These are phyloP conservation scores for Cinara cedri DNA, from an alignment of 2,888 invertebrate genomes.

Conservation along the genomic window DNA sequence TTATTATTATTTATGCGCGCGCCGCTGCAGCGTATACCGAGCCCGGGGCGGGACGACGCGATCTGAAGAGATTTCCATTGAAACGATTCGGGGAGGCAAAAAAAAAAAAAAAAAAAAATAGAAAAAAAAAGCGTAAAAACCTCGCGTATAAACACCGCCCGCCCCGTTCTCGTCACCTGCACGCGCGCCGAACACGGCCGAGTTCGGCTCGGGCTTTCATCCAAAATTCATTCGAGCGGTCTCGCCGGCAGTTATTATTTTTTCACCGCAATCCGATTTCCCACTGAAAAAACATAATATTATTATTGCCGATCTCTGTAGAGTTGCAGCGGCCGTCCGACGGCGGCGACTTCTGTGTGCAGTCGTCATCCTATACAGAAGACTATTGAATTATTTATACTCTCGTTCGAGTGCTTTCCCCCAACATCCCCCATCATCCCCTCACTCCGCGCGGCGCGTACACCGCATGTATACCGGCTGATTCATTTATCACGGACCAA, in stretches of 20 bases:
- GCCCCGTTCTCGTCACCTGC: background rate
- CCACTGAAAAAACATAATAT: constrained; percentile 7
- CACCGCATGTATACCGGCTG: background rate
- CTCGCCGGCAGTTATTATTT: constrained; percentile 31
- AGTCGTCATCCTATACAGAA: background rate
- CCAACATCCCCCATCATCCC: no score
- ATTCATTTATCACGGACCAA: background rate
- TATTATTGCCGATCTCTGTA: constrained; percentile 11
- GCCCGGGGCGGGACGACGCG: no score
- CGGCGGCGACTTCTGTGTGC: background rate
- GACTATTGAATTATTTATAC: constrained; percentile 43
- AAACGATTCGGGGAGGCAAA: background rate
- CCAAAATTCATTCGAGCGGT: constrained; percentile 34
- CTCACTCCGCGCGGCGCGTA: background rate
- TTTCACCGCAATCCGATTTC: constrained; percentile 40
- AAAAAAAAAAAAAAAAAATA: background rate
- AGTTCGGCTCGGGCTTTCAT: constrained; percentile 15
- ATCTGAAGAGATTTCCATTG: background rate
- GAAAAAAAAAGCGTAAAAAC: no score
- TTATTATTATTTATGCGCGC: background rate
- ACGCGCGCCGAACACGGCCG: background rate
- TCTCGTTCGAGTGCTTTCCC: background rate
- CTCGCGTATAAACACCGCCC: background rate
- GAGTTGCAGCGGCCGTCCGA: no score
- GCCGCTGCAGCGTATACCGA: no score